phyloP scores from a whole-genome alignment of 1,140 invertebrate genomes.

The Brachionus rubens region DNA sequence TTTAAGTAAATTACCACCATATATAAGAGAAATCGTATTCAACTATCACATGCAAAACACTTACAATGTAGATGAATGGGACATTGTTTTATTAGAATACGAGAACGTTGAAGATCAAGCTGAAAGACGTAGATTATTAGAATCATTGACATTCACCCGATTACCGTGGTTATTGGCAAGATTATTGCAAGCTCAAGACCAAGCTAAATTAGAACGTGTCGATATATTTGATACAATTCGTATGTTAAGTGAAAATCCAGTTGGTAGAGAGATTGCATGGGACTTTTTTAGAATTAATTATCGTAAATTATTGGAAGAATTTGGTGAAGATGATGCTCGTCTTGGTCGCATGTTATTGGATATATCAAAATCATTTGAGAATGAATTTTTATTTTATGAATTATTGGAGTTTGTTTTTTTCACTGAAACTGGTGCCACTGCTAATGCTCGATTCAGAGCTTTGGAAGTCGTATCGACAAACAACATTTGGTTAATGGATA shows the following conservation, averaged over 20 bases:
- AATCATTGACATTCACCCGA: slow-evolving; percentile 21
- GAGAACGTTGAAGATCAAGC: neutral
- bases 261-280: slow-evolving; percentile 41
- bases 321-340: slow-evolving; percentile 27
- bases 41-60: slow-evolving; percentile 41
- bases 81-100: neutral
- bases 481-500: slow-evolving; percentile 4
- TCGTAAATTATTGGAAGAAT: neutral
- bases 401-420: slow-evolving; percentile 41
- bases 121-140: slow-evolving; percentile 10
- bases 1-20: neutral
- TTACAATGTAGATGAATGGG: slow-evolving; percentile 39
- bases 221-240: slow-evolving; percentile 34
- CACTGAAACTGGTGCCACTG: slow-evolving; percentile 21
- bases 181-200: neutral
- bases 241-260: slow-evolving; percentile 18
- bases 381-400: slow-evolving; percentile 33
- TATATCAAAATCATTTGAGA: slow-evolving; percentile 32
- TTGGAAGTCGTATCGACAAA: slow-evolving; percentile 41
- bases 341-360: slow-evolving; percentile 20
- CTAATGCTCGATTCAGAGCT: slow-evolving; percentile 39
- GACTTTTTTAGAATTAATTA: slow-evolving; percentile 39
- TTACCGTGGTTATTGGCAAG: slow-evolving; percentile 18
- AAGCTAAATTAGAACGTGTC: neutral
- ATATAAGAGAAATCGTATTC: slow-evolving; percentile 18